phyloP scores from a whole-genome alignment of 2,113 vertebrate species.

The Siniperca knerii region DNA sequence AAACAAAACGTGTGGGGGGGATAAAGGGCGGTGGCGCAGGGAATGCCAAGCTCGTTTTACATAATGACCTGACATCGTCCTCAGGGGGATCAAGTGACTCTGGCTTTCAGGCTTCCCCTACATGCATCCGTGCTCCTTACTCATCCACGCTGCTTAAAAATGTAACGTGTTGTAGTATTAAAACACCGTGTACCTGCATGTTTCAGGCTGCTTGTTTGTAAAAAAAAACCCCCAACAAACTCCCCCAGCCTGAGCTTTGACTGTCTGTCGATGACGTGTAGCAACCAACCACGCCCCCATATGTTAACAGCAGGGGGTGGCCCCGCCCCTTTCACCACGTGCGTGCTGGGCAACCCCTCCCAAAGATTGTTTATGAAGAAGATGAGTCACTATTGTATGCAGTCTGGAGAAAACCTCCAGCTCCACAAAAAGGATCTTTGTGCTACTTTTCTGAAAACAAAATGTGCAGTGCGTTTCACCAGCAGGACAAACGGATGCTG shows the following conservation, averaged over 20 bases:
- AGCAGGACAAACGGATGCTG: neutral
- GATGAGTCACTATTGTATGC: constrained; percentile 33
- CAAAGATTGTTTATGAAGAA: constrained; percentile 66
- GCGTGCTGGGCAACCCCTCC: constrained; percentile 81
- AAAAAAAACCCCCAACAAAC: constrained; percentile 7
- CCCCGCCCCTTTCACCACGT: constrained; percentile 84
- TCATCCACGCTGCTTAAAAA: neutral
- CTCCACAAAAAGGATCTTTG: neutral
- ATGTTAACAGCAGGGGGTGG: constrained; percentile 20
- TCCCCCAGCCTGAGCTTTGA: constrained; percentile 45
- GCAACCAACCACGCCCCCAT: constrained; percentile 55
- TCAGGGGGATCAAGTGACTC: constrained; percentile 71
- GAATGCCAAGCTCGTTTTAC: constrained; percentile 74
- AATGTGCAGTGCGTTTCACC: neutral
- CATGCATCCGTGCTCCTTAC: neutral
- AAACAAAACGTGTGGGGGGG: neutral
- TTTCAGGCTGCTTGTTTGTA: neutral
- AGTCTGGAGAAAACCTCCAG: neutral
- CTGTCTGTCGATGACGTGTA: constrained; percentile 82
- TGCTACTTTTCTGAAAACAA: neutral
- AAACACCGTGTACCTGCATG: neutral
- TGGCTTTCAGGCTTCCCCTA: constrained; percentile 22
- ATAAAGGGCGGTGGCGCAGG: constrained; percentile 84
- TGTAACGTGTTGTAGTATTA: rapidly evolving
- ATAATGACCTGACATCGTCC: constrained; percentile 77